Conservation (phyloP, 2,113 vertebrate species). For the Sceloporus tristichus region DNA sequence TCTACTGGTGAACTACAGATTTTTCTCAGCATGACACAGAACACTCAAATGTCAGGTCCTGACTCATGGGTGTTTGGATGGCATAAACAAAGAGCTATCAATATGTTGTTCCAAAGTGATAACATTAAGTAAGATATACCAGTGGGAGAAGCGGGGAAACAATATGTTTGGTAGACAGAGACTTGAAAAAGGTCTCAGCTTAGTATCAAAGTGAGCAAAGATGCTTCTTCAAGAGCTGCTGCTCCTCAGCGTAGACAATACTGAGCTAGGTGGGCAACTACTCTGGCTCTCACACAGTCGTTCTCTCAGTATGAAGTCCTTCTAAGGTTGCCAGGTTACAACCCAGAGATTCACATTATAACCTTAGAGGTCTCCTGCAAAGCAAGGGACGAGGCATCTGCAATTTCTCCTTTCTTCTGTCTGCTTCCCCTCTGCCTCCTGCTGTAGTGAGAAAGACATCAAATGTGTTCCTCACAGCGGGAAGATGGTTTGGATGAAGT, state of each 20-base stretch:
- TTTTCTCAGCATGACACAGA: constrained; percentile 78
- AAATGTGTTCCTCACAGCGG: background rate
- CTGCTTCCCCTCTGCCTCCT: too few relatives aligned
- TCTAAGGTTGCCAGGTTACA: background rate
- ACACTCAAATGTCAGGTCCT: constrained; percentile 78
- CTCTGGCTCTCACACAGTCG: background rate
- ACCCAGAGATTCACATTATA: background rate
- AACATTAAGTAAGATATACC: constrained; percentile 62
- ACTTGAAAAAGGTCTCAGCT: background rate
- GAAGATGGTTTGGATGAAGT: background rate
- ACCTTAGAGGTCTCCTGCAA: background rate
- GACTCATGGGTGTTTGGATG: constrained; percentile 75
- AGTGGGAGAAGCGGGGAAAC: background rate
- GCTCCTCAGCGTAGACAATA: background rate
- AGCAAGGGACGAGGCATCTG: background rate
- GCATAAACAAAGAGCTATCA: constrained; percentile 74
- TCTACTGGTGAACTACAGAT: constrained; percentile 74
- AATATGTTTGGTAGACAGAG: background rate
- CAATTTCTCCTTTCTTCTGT: background rate
- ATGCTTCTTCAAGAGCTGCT: background rate
- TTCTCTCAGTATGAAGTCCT: background rate
- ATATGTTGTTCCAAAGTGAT: constrained; percentile 65
- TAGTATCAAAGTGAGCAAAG: background rate
- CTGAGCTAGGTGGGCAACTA: background rate
- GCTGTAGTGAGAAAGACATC: background rate